Conservation (phyloP, 2,797 vertebrate genomes). For the Heliangelus exortis region DNA sequence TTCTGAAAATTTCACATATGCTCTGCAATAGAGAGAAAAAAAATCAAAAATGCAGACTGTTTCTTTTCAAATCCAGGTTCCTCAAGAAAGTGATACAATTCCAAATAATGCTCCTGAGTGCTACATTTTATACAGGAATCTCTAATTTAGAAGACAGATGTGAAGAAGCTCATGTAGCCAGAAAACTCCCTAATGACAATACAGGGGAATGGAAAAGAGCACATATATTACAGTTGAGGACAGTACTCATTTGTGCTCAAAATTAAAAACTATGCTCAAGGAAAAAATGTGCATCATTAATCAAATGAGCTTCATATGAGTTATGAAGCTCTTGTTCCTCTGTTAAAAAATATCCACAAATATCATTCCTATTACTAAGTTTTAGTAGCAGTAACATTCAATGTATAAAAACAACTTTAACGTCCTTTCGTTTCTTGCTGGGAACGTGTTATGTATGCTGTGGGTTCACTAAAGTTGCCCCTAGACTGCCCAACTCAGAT, state of each 20-base stretch:
- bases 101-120: not conserved
- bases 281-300: not conserved
- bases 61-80: not conserved
- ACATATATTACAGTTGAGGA: not conserved
- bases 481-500: not conserved
- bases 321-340: not conserved
- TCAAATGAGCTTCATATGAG: not conserved
- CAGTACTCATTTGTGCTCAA: not conserved
- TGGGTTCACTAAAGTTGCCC: not conserved
- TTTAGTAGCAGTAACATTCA: not conserved
- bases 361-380: not conserved
- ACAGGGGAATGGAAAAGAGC: not conserved
- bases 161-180: not conserved
- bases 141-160: slow-evolving; percentile 8
- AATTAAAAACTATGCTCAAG: not conserved
- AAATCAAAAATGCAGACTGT: not conserved
- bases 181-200: not conserved
- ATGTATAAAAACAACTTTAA: not conserved
- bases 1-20: not conserved
- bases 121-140: not conserved
- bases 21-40: not conserved
- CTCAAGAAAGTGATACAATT: slow-evolving; percentile 2
- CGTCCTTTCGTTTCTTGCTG: not conserved
- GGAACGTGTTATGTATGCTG: not conserved
- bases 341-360: not conserved